Conservation (phyloP, 2,888 invertebrate species). For the Heterodera filipjevi region DNA sequence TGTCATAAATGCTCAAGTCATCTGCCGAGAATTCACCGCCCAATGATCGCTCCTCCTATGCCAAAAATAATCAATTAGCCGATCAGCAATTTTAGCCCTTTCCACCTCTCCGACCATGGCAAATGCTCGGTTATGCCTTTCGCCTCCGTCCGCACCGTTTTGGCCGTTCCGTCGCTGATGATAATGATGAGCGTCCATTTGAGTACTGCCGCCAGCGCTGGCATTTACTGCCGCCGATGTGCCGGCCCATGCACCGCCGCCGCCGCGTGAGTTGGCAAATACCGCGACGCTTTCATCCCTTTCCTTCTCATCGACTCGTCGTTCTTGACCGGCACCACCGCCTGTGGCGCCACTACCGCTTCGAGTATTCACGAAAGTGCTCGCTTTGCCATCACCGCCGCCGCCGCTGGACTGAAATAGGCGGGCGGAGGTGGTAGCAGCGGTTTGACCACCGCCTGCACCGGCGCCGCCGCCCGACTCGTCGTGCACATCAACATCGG, state of each 20-base stretch:
- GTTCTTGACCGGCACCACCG: not conserved
- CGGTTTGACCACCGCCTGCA: not conserved
- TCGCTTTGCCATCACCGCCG: not conserved
- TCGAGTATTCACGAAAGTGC: not conserved
- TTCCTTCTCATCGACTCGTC: constrained; percentile 48
- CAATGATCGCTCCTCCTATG: constrained; percentile 27
- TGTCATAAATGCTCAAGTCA: constrained; percentile 28
- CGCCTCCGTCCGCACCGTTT: not conserved
- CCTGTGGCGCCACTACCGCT: not conserved
- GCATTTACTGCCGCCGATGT: not conserved
- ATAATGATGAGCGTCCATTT: not conserved
- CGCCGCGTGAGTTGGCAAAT: constrained; percentile 56
- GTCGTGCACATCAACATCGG: constrained; percentile 55
- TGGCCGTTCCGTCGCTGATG: not conserved
- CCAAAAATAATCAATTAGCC: not conserved
- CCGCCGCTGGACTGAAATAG: not conserved
- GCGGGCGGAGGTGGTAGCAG: not conserved
- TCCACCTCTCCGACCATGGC: not conserved
- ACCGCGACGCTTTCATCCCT: constrained; percentile 63
- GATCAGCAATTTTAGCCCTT: not conserved
- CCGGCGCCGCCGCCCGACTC: constrained; percentile 29
- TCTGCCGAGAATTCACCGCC: constrained; percentile 24
- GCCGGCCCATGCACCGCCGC: not conserved
- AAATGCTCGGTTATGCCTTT: constrained; percentile 8
- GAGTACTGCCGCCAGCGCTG: not conserved